Evolutionary conservation across 1,140 invertebrate species (phyloP), one percentile per base, ranked within the genome.

Genomic region (Steinernema khuongi): DNA sequence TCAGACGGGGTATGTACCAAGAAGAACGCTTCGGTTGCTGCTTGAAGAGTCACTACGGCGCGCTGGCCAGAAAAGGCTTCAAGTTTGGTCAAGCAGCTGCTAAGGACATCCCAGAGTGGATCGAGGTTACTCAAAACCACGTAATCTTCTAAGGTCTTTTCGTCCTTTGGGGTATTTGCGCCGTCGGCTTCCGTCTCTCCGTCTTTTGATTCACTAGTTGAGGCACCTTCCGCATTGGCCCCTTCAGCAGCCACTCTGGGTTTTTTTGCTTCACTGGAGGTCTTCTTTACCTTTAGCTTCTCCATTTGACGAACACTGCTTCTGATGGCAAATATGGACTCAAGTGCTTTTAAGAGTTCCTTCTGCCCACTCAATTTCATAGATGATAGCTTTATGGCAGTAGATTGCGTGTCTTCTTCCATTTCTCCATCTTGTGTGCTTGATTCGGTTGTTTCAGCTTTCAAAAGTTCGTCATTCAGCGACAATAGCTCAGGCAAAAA

Each of bases 21-120:
- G 87, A 94, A 94, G 87, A 94, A 94, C 22, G 92, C 92, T 85
- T 96, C 94, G 11, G 95, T 93, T 1, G 93, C 92, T 19, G 93
- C 92, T 87, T 94, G 93, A 68, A 96, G 86, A 31, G 94, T 92
- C n/a, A 96, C 87, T 1, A 96, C 93, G 33, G 93, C 93, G 87
- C 94, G 92, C 80, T 93, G 91, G 87, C 96, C 93, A n/a, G 91
- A 91, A 66, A 92, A 92, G 79, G 93, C 90, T 77, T 92, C 92
- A 28, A 95, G 85, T 81, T 93, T 91, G 30, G 90, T 86, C 73
- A 96, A 88, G 86, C 93, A 94, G 32, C 90, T 88, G 81, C 92
- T 93, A 28, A 96, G 86, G 1, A 91, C 91, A 67, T 90, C 88
- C 93, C 93, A 96, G 1, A 96, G 86, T 43, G 89, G 87, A 77